A percentile compares a stretch with the other conserved stretches of the same genome.
Evolutionary conservation across 2,113 vertebrate genomes (phyloP).

Genomic region (Calidris pugnax): DNA sequence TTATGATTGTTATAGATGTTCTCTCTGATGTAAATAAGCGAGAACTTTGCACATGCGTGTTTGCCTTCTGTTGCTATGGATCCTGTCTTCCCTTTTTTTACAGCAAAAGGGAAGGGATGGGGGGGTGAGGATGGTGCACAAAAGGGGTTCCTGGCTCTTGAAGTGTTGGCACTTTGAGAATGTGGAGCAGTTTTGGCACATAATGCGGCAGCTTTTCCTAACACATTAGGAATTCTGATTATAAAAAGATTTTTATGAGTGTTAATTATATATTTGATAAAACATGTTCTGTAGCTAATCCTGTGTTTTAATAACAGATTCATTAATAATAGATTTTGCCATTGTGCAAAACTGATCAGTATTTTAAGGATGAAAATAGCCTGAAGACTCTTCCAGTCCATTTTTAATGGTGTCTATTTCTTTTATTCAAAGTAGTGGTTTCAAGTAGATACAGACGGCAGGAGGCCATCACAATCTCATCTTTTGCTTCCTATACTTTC

Average conservation of each 20-base stretch:
- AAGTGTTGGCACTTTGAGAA: not conserved
- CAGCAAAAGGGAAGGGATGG: not conserved
- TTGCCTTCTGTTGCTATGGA: not conserved
- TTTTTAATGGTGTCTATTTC: not conserved
- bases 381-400: not conserved
- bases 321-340: not conserved
- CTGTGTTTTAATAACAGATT: not conserved
- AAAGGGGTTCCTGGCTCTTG: not conserved
- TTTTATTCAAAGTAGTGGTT: not conserved
- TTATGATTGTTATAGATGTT: not conserved
- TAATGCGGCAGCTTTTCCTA: not conserved
- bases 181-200: not conserved
- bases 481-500: not conserved
- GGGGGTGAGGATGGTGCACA: not conserved
- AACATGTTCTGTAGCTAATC: not conserved
- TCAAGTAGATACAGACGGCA: not conserved
- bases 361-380: not conserved
- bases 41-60: not conserved
- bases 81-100: not conserved
- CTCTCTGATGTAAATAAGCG: not conserved
- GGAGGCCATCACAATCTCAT: not conserved
- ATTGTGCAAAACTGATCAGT: not conserved
- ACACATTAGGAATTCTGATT: not conserved
- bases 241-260: not conserved
- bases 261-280: not conserved